Evolutionary conservation across 2,113 vertebrate species (phyloP).

Genomic region (Alces alces): DNA sequence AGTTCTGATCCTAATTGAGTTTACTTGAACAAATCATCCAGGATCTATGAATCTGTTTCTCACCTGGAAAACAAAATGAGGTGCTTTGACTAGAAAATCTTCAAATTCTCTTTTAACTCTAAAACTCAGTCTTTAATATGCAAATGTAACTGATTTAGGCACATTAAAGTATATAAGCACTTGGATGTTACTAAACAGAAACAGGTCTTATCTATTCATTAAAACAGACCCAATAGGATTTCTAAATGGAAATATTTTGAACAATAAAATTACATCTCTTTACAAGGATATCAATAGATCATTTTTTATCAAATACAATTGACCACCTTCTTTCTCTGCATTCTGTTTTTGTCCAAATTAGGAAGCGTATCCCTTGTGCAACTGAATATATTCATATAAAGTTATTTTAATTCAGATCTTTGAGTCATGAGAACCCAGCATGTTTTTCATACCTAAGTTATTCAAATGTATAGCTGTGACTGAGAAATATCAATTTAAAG

Average conservation of each 20-base stretch:
- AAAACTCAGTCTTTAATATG: background rate
- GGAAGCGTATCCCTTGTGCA: background rate
- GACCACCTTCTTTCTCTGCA: background rate
- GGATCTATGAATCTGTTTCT: background rate
- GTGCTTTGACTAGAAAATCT: background rate
- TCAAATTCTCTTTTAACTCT: background rate
- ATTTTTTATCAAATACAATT: background rate
- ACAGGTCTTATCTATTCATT: background rate
- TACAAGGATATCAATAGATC: background rate
- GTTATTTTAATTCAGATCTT: background rate
- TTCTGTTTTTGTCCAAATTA: background rate
- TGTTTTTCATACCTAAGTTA: background rate
- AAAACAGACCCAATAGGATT: background rate
- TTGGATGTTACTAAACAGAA: background rate
- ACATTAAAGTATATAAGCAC: background rate
- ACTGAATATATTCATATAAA: background rate
- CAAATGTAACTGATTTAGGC: background rate
- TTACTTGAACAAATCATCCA: background rate
- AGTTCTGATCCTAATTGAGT: background rate
- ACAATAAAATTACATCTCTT: background rate
- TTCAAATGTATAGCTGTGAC: background rate
- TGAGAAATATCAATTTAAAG: conserved; percentile 15
- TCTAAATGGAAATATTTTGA: background rate
- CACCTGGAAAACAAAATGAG: background rate
- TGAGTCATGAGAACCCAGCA: background rate